phyloP scores from a whole-genome alignment of 2,113 vertebrate genomes.

The Brienomyrus longianalis region DNA sequence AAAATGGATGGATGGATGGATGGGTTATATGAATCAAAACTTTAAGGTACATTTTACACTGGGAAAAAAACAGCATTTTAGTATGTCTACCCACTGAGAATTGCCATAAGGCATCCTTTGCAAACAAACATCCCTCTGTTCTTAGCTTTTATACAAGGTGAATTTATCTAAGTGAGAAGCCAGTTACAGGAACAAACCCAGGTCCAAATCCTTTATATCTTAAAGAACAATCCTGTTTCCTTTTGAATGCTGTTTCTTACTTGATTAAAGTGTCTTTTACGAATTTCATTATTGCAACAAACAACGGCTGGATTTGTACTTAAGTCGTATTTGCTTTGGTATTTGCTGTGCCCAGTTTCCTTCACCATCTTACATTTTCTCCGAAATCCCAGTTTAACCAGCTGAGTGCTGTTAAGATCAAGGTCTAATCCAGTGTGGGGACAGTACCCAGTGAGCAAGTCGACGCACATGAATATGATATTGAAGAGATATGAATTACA shows the following conservation, averaged over 20 bases:
- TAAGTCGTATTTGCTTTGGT: background rate
- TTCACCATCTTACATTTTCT: background rate
- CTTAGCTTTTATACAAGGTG: background rate
- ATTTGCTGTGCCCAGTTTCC: background rate
- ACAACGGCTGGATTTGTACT: background rate
- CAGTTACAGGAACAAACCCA: background rate
- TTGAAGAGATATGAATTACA: background rate
- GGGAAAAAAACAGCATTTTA: background rate
- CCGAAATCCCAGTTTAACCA: background rate
- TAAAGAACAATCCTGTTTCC: background rate
- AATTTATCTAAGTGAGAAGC: background rate
- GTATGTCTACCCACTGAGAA: background rate
- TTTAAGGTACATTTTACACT: background rate
- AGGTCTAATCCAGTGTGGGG: background rate
- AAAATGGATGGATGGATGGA: too few species aligned
- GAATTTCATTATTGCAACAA: background rate
- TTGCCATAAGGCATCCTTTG: background rate
- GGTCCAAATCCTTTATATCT: background rate
- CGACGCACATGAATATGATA: background rate
- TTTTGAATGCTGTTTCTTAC: background rate
- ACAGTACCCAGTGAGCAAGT: background rate
- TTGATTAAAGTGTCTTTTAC: background rate
- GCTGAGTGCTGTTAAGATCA: background rate
- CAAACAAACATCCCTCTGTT: background rate
- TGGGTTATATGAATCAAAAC: background rate